Evolutionary conservation across 2,113 vertebrate species (phyloP), one percentile per base, ranked within the genome.

Genomic region (Pseudopodoces humilis): DNA sequence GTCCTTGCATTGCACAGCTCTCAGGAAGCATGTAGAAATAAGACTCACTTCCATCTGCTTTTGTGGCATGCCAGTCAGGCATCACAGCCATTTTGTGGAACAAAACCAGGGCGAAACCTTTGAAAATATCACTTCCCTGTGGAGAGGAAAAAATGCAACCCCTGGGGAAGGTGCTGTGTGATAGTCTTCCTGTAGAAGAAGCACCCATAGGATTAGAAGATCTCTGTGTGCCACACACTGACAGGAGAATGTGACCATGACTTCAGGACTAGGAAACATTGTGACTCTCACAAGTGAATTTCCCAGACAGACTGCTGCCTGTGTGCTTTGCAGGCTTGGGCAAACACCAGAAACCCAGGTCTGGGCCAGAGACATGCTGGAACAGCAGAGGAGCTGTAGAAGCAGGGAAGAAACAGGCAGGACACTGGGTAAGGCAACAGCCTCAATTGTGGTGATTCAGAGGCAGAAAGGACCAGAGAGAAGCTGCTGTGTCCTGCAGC

Each of bases 51-150:
- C 43, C 28, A 5, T 49, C 0, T 5, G 8, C 4, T 18, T 37
- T 9, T 1, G 0, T 0, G 27, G 41, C 8, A 0, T 7, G 22
- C 39, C 0, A 0, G 20, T 52, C 50, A 35, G 52, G 14, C 18
- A 30, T 46, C 2, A 2, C 22, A 39, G 8, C 23, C 39, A 41
- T 27, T 69, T 11, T 49, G n/a, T 53, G 28, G n/a, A 9, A 13
- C 37, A 41, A 27, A 41, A 49, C 15, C 8, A 12, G 19, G 16
- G 35, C 3, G 65, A 25, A 53, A 59, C 24, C 19, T 58, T 31
- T 19, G 13, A 44, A 10, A 49, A 65, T 37, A 31, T 78, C 6
- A 1, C 22, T 53, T 52, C 11, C 25, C 20, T 22, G 4, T 23
- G 24, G 30, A 37, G 13, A 33, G 33, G 17, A 21, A 44, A 44